Evolutionary conservation across 2,888 invertebrate genomes (phyloP).

Genomic region (Drosophila borealis): DNA sequence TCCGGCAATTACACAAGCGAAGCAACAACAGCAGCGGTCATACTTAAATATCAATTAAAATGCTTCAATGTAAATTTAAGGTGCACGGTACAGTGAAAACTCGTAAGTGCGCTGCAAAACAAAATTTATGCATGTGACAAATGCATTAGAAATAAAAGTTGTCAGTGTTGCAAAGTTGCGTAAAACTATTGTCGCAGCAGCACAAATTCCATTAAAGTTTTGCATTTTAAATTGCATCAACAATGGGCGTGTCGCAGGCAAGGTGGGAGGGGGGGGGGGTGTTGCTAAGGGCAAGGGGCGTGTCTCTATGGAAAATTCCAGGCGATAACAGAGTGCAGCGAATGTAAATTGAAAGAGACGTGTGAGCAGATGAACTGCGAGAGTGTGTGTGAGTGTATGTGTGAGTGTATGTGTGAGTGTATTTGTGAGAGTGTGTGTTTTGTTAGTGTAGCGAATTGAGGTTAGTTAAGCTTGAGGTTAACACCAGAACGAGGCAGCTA

Average conservation of each 20-base stretch:
- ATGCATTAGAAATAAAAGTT: slow-evolving; percentile 55
- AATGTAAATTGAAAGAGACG: slow-evolving; percentile 2
- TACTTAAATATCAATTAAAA: slow-evolving; percentile 77
- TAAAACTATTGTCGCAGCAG: slow-evolving; percentile 55
- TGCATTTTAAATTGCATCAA: slow-evolving; percentile 70
- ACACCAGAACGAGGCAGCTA: slow-evolving; percentile 25
- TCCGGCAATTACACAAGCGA: slow-evolving; percentile 55
- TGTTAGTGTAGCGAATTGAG: slow-evolving; percentile 33
- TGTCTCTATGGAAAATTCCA: slow-evolving; percentile 22
- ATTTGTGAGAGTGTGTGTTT: not conserved
- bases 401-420: slow-evolving; percentile 4
- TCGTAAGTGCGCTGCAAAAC: slow-evolving; percentile 22
- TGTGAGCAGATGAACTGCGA: slow-evolving; percentile 17
- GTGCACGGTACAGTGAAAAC: slow-evolving; percentile 6
- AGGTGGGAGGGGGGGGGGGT: not conserved
- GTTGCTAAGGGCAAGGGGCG: slow-evolving; percentile 2
- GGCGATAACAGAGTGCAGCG: slow-evolving; percentile 33
- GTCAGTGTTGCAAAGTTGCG: slow-evolving; percentile 49
- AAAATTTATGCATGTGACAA: slow-evolving; percentile 15
- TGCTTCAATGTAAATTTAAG: slow-evolving; percentile 29
- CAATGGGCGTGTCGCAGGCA: slow-evolving; percentile 3
- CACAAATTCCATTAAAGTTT: slow-evolving; percentile 73
- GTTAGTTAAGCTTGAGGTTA: slow-evolving; percentile 31
- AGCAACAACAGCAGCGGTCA: slow-evolving; percentile 29
- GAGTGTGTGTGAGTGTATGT: not conserved